Evolutionary conservation across 1,140 invertebrate species (phyloP), one percentile per base, ranked within the genome.

Genomic region (Papilio dardanus): DNA sequence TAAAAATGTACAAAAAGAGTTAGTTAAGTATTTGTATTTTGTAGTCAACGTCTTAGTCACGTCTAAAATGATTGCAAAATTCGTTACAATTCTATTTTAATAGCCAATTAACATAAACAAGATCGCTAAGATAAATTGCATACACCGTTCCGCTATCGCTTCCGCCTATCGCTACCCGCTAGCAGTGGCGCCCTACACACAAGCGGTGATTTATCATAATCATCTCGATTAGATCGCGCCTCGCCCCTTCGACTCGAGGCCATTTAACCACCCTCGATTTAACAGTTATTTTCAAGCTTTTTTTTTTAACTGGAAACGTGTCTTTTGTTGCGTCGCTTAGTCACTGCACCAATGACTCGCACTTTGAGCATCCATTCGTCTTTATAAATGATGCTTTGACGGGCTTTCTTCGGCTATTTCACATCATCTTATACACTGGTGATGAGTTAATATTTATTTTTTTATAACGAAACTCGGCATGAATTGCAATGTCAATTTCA

Each of bases 191-290:
- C 79, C 77, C 69, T 67, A 16, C 54, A 77, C 66, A 82, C 78
- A 77, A 82, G 74, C 75, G 80, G 85, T 88, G 86, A 90, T 92
- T 87, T 87, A 92, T 92, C 90, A 92, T 92, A 92, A 90, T 92
- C 87, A 86, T 88, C 83, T 84, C 85, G 88, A 90, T 90, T 89
- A 89, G 82, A 89, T 87, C 88, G 87, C 88, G 86, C 81, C 86
- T 84, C 86, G 83, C 88, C 87, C 81, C 86, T 85, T 74, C 82
- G 78, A 83, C 74, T 78, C 35, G 74, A 37, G 82, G 82, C 82
- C 81, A 84, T 85, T 86, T 87, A 87, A 82, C 85, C 85, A 88
- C 90, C 89, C 90, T 89, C 89, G 85, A 90, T 91, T 88, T 90
- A 90, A 90, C 90, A 86, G 83, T 87, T 88, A 86, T 90, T 89